phyloP scores from a whole-genome alignment of 2,888 invertebrate genomes.

The Lycaena phlaeas region DNA sequence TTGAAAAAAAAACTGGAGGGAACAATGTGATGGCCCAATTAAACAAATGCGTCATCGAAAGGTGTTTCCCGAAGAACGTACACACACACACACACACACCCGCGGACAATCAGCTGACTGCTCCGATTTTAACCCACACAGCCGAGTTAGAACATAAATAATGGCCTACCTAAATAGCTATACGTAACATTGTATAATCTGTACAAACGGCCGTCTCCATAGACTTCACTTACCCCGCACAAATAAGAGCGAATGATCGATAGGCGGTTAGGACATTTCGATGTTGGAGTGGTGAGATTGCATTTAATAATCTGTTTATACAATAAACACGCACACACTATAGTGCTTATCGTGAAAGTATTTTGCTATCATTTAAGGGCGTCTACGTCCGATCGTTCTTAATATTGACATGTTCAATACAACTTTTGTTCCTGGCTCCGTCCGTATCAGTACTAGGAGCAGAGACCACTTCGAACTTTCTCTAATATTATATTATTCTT shows the following conservation, averaged over 20 bases:
- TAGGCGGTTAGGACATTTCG: slow-evolving; percentile 48
- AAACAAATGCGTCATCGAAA: slow-evolving; percentile 71
- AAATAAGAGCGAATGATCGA: slow-evolving; percentile 48
- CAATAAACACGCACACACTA: slow-evolving; percentile 39
- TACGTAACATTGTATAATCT: slow-evolving; percentile 69
- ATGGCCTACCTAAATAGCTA: slow-evolving; percentile 70
- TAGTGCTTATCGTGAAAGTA: slow-evolving; percentile 18
- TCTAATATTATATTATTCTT: no score
- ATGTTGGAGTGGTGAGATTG: slow-evolving; percentile 45
- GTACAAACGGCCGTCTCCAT: slow-evolving; percentile 57
- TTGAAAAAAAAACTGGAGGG: slow-evolving; percentile 31
- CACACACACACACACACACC: slow-evolving; percentile 28
- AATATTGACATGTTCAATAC: no score
- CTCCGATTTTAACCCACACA: slow-evolving; percentile 73
- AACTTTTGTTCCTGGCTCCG: no score
- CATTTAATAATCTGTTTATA: slow-evolving; percentile 61
- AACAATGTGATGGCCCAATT: slow-evolving; percentile 73
- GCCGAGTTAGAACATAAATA: slow-evolving; percentile 70
- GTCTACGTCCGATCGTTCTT: background rate
- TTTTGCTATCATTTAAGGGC: slow-evolving; percentile 1
- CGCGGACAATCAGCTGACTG: slow-evolving; percentile 70
- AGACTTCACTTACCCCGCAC: slow-evolving; percentile 47
- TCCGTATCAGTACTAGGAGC: no score
- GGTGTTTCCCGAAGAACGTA: slow-evolving; percentile 74
- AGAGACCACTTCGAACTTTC: no score